phyloP scores from a whole-genome alignment of 2,113 vertebrate species.

The Pollachius pollachius region DNA sequence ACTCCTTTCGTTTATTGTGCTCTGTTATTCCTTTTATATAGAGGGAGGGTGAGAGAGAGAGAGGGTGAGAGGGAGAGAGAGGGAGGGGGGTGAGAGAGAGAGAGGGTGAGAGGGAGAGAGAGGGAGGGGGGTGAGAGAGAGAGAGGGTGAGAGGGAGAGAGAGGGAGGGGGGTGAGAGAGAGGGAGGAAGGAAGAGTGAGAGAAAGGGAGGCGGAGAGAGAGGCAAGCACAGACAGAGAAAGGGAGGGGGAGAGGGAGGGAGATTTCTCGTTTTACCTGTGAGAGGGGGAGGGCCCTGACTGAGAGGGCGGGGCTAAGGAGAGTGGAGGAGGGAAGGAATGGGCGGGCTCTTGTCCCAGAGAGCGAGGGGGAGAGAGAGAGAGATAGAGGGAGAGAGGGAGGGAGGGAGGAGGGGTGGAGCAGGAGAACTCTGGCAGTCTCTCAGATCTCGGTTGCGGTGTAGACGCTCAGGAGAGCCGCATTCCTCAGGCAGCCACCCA shows the following conservation, averaged over 20 bases:
- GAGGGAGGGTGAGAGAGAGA: background rate
- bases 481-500: constrained; percentile 61
- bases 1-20: too few relatives aligned
- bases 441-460: constrained; percentile 53
- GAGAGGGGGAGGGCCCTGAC: too few relatives aligned
- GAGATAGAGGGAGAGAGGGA: constrained; percentile 51
- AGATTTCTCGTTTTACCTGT: background rate
- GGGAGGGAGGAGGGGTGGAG: constrained; percentile 20
- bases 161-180: constrained; percentile 7
- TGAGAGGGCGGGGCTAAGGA: constrained; percentile 48
- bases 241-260: constrained; percentile 26
- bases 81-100: constrained; percentile 6
- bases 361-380: constrained; percentile 40
- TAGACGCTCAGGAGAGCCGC: constrained; percentile 65
- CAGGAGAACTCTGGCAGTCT: constrained; percentile 49
- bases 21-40: too few relatives aligned
- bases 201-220: constrained; percentile 27
- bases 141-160: constrained; percentile 18
- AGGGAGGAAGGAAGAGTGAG: constrained; percentile 51
- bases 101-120: constrained; percentile 46
- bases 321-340: constrained; percentile 62
- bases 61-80: background rate
- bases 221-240: constrained; percentile 55
- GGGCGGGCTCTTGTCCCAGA: constrained; percentile 30
- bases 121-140: constrained; percentile 28